phyloP scores from a whole-genome alignment of 2,888 invertebrate species.

The Steinernema scapterisci region DNA sequence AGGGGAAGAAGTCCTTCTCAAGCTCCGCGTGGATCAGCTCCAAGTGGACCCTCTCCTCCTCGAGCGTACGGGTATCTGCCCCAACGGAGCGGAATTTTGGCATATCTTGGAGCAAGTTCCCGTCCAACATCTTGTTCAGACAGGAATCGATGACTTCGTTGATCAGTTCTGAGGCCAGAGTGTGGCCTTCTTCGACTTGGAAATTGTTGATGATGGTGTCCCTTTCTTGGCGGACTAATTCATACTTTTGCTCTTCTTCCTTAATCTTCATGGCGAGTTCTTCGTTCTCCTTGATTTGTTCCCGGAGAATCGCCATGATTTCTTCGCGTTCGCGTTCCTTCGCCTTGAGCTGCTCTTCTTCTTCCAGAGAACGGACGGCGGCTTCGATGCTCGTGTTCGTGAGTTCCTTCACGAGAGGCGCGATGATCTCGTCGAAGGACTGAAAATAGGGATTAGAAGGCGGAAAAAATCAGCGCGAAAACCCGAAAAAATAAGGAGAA shows the following conservation, averaged over 20 bases:
- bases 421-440: conserved; percentile 27
- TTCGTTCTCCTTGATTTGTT: conserved; percentile 25
- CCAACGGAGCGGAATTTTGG: conserved; percentile 37
- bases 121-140: background rate
- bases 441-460: background rate
- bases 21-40: conserved; percentile 45
- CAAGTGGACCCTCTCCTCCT: conserved; percentile 38
- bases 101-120: background rate
- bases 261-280: conserved; percentile 29
- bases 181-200: background rate
- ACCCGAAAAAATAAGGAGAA: no score
- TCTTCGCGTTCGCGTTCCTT: conserved; percentile 9
- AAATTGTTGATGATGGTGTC: conserved; percentile 15
- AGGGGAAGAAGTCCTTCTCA: conserved; percentile 61
- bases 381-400: background rate
- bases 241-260: background rate
- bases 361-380: conserved; percentile 2
- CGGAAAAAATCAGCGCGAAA: no score
- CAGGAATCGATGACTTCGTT: conserved; percentile 26
- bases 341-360: background rate
- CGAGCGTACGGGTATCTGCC: conserved; percentile 45
- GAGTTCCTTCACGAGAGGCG: conserved; percentile 8
- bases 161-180: background rate
- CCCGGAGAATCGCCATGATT: background rate
- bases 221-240: background rate